Evolutionary conservation across 2,113 vertebrate species (phyloP).

Genomic region (Cricetomys ansorgei): DNA sequence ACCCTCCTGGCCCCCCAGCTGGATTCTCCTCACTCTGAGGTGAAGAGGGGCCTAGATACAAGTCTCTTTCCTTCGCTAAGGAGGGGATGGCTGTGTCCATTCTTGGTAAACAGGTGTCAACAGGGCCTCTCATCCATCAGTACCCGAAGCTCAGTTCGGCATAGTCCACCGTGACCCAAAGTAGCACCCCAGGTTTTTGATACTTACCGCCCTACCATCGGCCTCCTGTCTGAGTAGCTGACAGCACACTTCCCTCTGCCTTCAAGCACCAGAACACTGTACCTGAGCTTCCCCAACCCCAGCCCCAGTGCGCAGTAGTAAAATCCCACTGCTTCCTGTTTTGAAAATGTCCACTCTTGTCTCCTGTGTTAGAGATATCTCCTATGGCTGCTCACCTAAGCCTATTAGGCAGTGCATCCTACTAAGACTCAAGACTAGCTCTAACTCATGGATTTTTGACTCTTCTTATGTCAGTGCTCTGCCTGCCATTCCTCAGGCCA

Average conservation of each 20-base stretch:
- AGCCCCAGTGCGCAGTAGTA: fast-evolving
- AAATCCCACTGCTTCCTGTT: not conserved
- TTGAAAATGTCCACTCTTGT: not conserved
- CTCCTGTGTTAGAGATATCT: not conserved
- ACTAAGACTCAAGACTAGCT: not conserved
- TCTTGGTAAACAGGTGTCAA: not conserved
- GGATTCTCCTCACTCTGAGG: fast-evolving
- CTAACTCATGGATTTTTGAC: not conserved
- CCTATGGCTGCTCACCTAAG: fast-evolving
- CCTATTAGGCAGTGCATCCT: not conserved
- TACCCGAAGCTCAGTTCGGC: not conserved
- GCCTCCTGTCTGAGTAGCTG: not conserved
- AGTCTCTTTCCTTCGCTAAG: not conserved
- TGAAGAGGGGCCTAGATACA: fast-evolving
- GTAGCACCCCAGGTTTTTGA: not conserved
- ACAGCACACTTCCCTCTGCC: not conserved
- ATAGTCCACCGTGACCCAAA: not conserved
- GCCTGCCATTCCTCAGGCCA: too few species aligned
- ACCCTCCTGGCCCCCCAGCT: not conserved
- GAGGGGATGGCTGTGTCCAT: not conserved
- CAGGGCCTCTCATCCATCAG: not conserved
- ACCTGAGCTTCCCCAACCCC: too few species aligned
- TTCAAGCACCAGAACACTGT: fast-evolving
- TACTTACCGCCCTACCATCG: not conserved
- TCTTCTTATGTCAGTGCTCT: not conserved